Evolutionary conservation across 2,797 vertebrate genomes (phyloP), one percentile per base, ranked within the genome.

Genomic region (Myotis planiceps): DNA sequence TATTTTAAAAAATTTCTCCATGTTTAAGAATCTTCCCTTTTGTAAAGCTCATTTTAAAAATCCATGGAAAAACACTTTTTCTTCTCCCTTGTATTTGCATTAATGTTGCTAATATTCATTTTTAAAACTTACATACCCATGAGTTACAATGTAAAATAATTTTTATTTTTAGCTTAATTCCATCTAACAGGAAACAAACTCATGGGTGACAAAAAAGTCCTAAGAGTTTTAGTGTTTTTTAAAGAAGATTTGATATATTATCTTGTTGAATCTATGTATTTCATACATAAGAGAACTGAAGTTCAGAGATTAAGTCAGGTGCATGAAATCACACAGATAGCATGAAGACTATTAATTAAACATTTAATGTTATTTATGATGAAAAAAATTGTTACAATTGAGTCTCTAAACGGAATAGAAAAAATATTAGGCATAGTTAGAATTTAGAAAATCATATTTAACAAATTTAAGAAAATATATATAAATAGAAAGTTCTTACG

Each of bases 151-250:
- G 3, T 84, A 75, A 88, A 91, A 79, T 25, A 53, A 42, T 13
- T 60, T 85, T 93, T 51, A 87, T 19, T 75, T 94, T 94, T 90
- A 81, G 47, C 13, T 80, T 88, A 47, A 66, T 80, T 95, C 2
- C 21, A 65, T 76, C 2, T 29, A 87, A 47, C 19, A 89, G 42
- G 42, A 86, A 93, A 66, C 82, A 3, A 79, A 51, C 10, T 51
- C 18, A 16, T 80, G 29, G 14, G 0, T 80, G 45, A 78, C 25
- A 82, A n/a, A 9, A 4, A 85, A 58, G 6, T 49, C 18, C 15
- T 42, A 74, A 37, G 32, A 49, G 1, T 47, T 81, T 95, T 63
- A 76, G 27, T 13, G 25, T 82, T 78, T 82, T 78, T 93, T 18
- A 88, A 47, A 34, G 60, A 94, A 91, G 29, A 3, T 72, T 60